Conservation (phyloP, 2,113 vertebrate genomes). For the Acanthochromis polyacanthus region DNA sequence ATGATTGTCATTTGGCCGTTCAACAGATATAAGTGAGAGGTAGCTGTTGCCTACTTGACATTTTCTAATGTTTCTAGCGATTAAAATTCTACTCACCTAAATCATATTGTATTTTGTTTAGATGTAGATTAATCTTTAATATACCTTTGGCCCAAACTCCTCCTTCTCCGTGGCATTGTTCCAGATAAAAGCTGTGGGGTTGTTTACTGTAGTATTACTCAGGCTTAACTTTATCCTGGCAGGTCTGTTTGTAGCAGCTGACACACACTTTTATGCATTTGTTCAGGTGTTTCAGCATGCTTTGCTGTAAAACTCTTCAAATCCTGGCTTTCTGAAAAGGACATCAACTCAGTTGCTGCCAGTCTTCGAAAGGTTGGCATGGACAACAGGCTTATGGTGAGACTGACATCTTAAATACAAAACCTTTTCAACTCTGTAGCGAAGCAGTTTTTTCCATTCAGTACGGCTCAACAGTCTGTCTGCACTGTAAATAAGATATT, state of each 20-base stretch:
- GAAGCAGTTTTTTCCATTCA: background rate
- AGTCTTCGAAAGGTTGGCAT: conserved; percentile 97
- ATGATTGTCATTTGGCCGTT: background rate
- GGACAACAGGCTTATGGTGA: conserved; percentile 97
- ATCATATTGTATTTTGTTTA: background rate
- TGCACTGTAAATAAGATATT: background rate
- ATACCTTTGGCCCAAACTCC: background rate
- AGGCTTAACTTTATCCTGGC: conserved; percentile 56
- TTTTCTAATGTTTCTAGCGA: background rate
- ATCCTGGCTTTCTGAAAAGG: conserved; percentile 98
- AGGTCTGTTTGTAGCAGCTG: conserved; percentile 64
- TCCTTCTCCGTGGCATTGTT: conserved; percentile 25
- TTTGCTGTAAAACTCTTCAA: conserved; percentile 99
- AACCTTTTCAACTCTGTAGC: background rate
- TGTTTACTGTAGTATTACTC: conserved; percentile 54
- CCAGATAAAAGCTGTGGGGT: conserved; percentile 37
- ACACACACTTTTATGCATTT: conserved; percentile 54
- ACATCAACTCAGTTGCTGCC: conserved; percentile 94
- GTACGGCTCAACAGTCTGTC: background rate
- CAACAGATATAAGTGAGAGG: background rate
- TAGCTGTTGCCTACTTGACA: background rate
- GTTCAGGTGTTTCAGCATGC: conserved; percentile 93
- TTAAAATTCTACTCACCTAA: background rate
- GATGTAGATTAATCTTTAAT: background rate
- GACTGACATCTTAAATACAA: conserved; percentile 21